Evolutionary conservation across 2,888 invertebrate species (phyloP).

Genomic region (Trachelus tabidus): DNA sequence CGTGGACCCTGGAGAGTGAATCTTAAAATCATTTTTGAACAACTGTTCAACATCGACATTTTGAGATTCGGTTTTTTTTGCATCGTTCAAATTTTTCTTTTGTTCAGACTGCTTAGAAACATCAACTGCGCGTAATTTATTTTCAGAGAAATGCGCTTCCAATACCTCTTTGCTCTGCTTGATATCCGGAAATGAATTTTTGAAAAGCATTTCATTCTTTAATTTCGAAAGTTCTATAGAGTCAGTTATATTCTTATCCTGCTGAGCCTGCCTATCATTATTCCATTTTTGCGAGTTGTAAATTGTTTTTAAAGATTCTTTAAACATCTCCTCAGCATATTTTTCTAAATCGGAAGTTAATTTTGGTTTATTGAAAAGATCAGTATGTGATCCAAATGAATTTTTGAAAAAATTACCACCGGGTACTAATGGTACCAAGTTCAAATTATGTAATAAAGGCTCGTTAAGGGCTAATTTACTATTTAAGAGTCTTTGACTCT

Average conservation of each 20-base stretch:
- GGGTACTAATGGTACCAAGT: conserved; percentile 54
- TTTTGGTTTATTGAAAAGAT: conserved; percentile 53
- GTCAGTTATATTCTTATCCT: conserved; percentile 45
- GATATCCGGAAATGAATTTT: conserved; percentile 31
- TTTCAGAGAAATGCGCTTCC: conserved; percentile 57
- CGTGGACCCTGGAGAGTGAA: conserved; percentile 25
- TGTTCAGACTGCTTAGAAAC: conserved; percentile 30
- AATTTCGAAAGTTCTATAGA: conserved; percentile 49
- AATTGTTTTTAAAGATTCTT: conserved; percentile 60
- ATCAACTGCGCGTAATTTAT: conserved; percentile 37
- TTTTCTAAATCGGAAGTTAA: conserved; percentile 54
- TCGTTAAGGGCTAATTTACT: conserved; percentile 41
- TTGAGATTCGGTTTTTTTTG: conserved; percentile 45
- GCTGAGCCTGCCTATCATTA: conserved; percentile 45
- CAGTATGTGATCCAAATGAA: conserved; percentile 41
- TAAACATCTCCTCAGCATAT: conserved; percentile 63
- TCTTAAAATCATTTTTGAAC: conserved; percentile 48
- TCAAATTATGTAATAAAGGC: conserved; percentile 48
- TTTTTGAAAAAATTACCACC: conserved; percentile 60
- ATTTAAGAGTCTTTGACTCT: conserved; percentile 55
- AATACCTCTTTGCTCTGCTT: conserved; percentile 41
- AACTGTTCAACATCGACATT: conserved; percentile 49
- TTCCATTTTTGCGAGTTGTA: conserved; percentile 64
- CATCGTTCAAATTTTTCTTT: conserved; percentile 22
- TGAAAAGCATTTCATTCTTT: conserved; percentile 51